These are phyloP conservation scores for Platycheirus rosarum DNA, from an alignment of 2,888 invertebrate species.

Conservation along the genomic window DNA sequence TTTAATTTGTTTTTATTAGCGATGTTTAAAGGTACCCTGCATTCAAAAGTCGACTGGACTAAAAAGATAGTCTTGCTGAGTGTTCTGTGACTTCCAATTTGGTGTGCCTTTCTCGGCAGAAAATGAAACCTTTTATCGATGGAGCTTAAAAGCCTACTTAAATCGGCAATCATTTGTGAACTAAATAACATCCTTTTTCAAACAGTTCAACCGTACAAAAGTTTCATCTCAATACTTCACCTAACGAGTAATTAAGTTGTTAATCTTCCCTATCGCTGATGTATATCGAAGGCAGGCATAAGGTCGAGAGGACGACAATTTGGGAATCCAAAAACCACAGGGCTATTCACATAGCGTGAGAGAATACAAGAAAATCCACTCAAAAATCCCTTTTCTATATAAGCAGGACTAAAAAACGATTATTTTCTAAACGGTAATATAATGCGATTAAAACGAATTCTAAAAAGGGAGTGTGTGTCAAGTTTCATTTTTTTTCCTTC, in stretches of 20 bases:
- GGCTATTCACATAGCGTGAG: constrained; percentile 36
- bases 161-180: neutral
- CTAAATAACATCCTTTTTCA: neutral
- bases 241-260: constrained; percentile 1
- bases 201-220: neutral
- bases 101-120: too few species aligned
- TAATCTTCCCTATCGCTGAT: neutral
- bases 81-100: too few species aligned
- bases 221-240: neutral
- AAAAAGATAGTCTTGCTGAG: too few species aligned
- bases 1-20: too few species aligned
- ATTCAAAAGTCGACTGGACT: too few species aligned
- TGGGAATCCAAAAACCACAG: neutral
- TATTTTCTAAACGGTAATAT: constrained; percentile 63
- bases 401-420: constrained; percentile 46
- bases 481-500: constrained; percentile 27
- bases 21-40: too few species aligned
- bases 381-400: constrained; percentile 15
- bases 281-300: constrained; percentile 7
- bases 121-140: too few species aligned
- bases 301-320: constrained; percentile 1
- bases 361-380: constrained; percentile 50
- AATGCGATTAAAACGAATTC: constrained; percentile 63
- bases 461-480: constrained; percentile 21
- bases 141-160: neutral